phyloP scores from a whole-genome alignment of 23 tunicate genomes.

The Botrylloides violaceus region DNA sequence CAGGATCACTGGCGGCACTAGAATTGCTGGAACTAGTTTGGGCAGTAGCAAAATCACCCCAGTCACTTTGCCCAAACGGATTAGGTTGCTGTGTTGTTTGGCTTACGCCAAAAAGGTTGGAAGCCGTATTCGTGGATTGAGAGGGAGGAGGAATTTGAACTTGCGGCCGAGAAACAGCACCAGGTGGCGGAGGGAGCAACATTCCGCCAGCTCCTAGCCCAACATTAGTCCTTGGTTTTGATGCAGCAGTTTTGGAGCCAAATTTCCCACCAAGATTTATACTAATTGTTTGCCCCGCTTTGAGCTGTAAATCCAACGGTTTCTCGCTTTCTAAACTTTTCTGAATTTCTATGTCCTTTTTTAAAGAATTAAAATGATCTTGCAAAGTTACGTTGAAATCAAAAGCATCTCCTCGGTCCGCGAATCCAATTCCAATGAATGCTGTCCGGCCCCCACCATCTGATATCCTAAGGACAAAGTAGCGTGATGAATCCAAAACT shows the following conservation, averaged over 20 bases:
- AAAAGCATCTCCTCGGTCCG: slow-evolving; percentile 95
- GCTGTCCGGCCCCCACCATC: slow-evolving; percentile 72
- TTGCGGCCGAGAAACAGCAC: slow-evolving; percentile 22
- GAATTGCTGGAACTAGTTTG: slow-evolving; percentile 11
- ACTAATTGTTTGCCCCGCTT: slow-evolving; percentile 92
- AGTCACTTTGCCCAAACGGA: slow-evolving; percentile 30
- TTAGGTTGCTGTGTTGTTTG: not conserved
- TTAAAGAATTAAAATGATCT: slow-evolving; percentile 82
- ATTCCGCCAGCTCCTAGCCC: slow-evolving; percentile 40
- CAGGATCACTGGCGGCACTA: slow-evolving; percentile 9
- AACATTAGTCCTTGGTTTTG: slow-evolving; percentile 38
- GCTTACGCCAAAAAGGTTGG: slow-evolving; percentile 7
- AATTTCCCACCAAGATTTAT: slow-evolving; percentile 68
- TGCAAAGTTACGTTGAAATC: slow-evolving; percentile 92
- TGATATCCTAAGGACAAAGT: slow-evolving; percentile 69
- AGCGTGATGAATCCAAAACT: slow-evolving; percentile 90
- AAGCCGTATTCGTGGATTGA: not conserved
- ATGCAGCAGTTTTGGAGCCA: slow-evolving; percentile 23
- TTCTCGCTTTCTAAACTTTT: slow-evolving; percentile 19
- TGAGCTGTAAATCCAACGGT: slow-evolving; percentile 58
- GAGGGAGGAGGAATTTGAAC: slow-evolving; percentile 10
- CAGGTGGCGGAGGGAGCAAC: slow-evolving; percentile 86
- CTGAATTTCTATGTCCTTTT: slow-evolving; percentile 46
- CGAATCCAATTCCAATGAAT: slow-evolving; percentile 93
- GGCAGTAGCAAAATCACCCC: slow-evolving; percentile 88